Evolutionary conservation across 1,140 invertebrate genomes (phyloP), one percentile per base, ranked within the genome.

Genomic region (Drosophila murphyi): DNA sequence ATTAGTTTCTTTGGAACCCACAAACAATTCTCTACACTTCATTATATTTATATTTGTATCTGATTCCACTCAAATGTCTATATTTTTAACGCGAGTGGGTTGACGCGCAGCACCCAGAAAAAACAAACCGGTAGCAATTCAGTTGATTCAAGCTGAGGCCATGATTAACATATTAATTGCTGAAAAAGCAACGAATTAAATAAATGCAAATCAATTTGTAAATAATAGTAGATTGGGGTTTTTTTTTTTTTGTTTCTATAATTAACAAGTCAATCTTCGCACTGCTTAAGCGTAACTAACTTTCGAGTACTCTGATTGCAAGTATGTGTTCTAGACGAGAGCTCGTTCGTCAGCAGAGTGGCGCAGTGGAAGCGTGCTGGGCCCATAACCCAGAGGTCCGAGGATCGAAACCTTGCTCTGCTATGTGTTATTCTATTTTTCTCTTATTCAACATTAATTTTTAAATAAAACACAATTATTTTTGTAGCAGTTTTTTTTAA

Each of bases 321-420:
- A 3, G 32, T 32, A n/a, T 4, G 2, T 5, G 39, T 1, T 4
- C 56, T 5, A 5, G 51, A 2, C 51, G 37, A 34, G n/a, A 29
- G 3, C 37, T 4, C 3, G 6, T 7, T 12, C 29, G 45, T 32
- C 2, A 96, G 95, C 97, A 98, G 97, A 97, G 97, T 98, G 97
- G 97, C 97, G 97, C 97, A 97, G 97, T 96, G 97, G 97, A 97
- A 98, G 96, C 97, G 97, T 97, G 96, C 96, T 98, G 97, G 97
- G 97, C 97, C 96, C 97, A 97, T 98, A 98, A 98, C 97, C 97
- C 97, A 98, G 97, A 98, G 97, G 97, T 97, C 96, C 96, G 96
- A 96, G 95, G 96, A 97, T 97, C 96, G 96, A 97, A 97, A 97
- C 96, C 95, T 97, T 96, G 96, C 95, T 97, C 96, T 97, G 96